Evolutionary conservation across 1,140 invertebrate species (phyloP), one percentile per base, ranked within the genome.

Genomic region (Thalassaphorura encarpata): DNA sequence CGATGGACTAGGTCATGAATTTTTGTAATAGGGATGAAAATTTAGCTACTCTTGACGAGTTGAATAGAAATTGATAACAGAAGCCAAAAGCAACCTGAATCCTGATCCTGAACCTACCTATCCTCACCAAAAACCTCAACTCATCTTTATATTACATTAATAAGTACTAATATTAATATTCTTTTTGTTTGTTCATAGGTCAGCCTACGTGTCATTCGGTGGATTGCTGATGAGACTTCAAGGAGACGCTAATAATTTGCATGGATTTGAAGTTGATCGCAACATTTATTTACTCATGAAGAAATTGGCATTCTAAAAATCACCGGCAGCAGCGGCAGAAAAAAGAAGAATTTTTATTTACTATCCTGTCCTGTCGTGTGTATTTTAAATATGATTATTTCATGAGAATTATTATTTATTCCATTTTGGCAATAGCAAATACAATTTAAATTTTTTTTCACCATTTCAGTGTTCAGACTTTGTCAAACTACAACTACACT

Each of bases 281-380:
- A 83, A 90, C 67, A 89, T 99, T 74, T 99, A 99, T 71, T 75
- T 99, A 36, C 72, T 99, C 1, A 96, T 99, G 88, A 99, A 99
- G 75, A 98, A 97, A 73, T 73, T 98, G 21, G 90, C 94, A 15
- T 97, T 96, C 71, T 97, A 70, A 73, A 48, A 43, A 19, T 6
- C 13, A 15, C 21, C 19, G 6, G 11, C 11, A 13, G 6, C 18
- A 8, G 11, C 21, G 11, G 11, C 8, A 15, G 8, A 43, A 15
- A 21, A 21, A 43, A 6, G 41, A 8, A 8, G 41, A 19, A 19
- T 8, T 19, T 15, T 43, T 43, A 11, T 19, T 11, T 11, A 15
- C 13, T 43, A 15, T 43, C 11, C 41, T 43, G 21, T 15, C 13
- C 21, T 43, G 11, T 21, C 6, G 6, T 15, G 6, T 15, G 8